These are phyloP conservation scores for Antigone vipio DNA, from an alignment of 2,113 vertebrate species.

Conservation along the genomic window DNA sequence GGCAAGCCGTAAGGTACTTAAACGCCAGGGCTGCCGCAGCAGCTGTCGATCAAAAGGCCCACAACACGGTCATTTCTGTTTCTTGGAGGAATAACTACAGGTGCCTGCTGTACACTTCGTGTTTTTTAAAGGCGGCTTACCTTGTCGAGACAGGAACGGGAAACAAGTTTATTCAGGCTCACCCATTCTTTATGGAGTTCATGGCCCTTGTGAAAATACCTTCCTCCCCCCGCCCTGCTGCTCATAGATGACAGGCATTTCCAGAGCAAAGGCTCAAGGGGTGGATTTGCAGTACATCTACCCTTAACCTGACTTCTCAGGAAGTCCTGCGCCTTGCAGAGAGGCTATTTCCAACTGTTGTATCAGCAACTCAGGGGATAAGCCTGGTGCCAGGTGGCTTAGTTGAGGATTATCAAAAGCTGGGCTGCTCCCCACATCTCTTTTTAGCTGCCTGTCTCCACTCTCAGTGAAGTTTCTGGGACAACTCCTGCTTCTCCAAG, in stretches of 20 bases:
- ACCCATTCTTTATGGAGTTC: neutral
- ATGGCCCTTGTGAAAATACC: neutral
- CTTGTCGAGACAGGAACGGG: neutral
- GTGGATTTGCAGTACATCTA: neutral
- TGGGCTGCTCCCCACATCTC: neutral
- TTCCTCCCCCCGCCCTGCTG: rapidly evolving
- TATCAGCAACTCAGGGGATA: neutral
- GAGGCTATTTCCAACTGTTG: neutral
- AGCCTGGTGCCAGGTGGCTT: constrained; percentile 8
- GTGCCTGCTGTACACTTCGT: neutral
- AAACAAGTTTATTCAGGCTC: constrained; percentile 8
- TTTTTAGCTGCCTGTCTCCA: neutral
- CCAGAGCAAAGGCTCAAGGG: neutral
- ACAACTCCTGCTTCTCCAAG: neutral
- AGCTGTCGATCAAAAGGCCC: neutral
- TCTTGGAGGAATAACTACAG: neutral
- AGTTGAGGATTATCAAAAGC: constrained; percentile 9
- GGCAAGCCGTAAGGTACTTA: neutral
- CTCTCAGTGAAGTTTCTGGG: neutral
- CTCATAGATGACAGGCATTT: neutral
- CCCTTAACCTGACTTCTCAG: neutral
- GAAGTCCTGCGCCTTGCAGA: neutral
- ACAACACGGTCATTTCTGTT: neutral
- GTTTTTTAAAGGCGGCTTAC: neutral
- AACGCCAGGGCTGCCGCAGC: neutral